A percentile compares a stretch with the other conserved stretches of the same genome.
phyloP scores from a whole-genome alignment of 2,888 invertebrate genomes.

The Cordilura impudica region DNA sequence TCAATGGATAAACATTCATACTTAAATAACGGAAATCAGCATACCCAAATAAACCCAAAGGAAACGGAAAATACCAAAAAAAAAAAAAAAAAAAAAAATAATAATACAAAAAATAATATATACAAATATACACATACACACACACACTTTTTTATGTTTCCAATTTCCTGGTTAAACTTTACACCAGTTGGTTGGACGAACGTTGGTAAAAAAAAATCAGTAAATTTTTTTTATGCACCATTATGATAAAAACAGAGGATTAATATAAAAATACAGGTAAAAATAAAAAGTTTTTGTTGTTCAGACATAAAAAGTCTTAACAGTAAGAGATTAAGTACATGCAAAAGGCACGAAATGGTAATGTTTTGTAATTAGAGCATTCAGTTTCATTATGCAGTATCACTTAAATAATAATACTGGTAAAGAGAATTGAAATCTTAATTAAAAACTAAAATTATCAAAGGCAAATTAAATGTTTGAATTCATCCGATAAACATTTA shows the following conservation, averaged over 20 bases:
- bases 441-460: neutral
- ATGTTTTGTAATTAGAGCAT: conserved; percentile 56
- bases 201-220: neutral
- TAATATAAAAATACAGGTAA: conserved; percentile 15
- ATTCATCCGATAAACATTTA: conserved; percentile 58
- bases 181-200: conserved; percentile 2
- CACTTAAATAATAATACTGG: conserved; percentile 6
- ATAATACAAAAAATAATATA: conserved; percentile 32
- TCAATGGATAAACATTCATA: conserved; percentile 37
- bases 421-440: neutral
- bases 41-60: conserved; percentile 55
- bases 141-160: conserved; percentile 67
- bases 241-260: conserved; percentile 45
- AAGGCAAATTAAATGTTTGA: conserved; percentile 14
- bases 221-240: conserved; percentile 27
- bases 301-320: conserved; percentile 26
- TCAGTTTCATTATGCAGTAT: conserved; percentile 49
- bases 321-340: conserved; percentile 22
- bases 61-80: conserved; percentile 51
- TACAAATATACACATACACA: conserved; percentile 35
- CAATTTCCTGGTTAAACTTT: conserved; percentile 64
- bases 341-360: conserved; percentile 32
- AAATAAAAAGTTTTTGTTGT: conserved; percentile 35
- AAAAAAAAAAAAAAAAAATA: conserved; percentile 16
- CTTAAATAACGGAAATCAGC: conserved; percentile 65